These are phyloP conservation scores for Odocoileus hemionus DNA, from an alignment of 2,113 vertebrate species.

Conservation along the genomic window DNA sequence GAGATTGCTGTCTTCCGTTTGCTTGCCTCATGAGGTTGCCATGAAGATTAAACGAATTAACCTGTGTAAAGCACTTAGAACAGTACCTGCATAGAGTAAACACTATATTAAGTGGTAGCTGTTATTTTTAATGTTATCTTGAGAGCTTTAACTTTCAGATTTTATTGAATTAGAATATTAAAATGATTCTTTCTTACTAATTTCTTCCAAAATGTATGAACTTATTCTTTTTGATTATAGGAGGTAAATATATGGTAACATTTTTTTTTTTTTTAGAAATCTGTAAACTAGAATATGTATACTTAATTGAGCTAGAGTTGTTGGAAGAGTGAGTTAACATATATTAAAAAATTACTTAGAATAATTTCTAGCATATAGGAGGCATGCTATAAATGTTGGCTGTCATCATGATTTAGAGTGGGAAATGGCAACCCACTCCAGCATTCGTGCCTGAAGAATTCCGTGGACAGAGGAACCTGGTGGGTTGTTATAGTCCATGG, in stretches of 20 bases:
- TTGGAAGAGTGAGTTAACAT: not conserved
- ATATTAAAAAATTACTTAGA: not conserved
- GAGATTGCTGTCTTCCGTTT: not conserved
- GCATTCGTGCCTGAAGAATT: not conserved
- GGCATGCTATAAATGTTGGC: not conserved
- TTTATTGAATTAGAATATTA: not conserved
- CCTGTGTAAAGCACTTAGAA: not conserved
- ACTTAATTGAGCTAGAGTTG: not conserved
- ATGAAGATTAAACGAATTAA: not conserved
- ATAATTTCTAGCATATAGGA: not conserved
- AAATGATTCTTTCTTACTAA: not conserved
- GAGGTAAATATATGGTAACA: not conserved
- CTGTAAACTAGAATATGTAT: not conserved
- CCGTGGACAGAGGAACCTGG: not conserved
- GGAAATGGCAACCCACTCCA: not conserved
- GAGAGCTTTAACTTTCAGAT: not conserved
- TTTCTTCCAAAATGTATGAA: not conserved
- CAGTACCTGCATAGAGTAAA: not conserved
- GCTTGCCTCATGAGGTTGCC: not conserved
- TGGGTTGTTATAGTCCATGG: not conserved
- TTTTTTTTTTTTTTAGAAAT: conserved; percentile 12
- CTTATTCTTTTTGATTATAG: not conserved
- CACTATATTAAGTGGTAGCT: not conserved
- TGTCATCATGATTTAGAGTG: not conserved
- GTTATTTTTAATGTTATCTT: conserved; percentile 2